Base-by-base conservation (phyloP, 2,113 vertebrate genomes). In the Xerus inauris region DNA sequence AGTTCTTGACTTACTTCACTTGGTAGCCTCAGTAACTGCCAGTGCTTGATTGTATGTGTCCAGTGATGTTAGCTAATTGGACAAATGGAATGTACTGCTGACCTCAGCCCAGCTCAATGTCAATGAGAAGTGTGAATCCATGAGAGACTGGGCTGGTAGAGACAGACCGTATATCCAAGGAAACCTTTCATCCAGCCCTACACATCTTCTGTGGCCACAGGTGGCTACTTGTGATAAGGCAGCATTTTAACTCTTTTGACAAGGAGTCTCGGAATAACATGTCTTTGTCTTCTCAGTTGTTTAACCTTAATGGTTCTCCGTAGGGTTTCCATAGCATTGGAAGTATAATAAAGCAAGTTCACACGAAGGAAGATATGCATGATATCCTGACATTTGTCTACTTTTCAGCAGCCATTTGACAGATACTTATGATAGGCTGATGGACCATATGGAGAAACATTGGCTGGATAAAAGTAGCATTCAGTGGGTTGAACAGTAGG, bases 361-460 rank as follows among this genome's bases (percentile, higher is more conserved):
- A 57, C 16, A n/a, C 35, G 72, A 73, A 96, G 54, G 62, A 75
- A 96, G 84, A 69, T 71, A 28, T 93, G 87, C 88, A 83, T 72
- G 91, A 35, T 54, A 3, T 76, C 40, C 73, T 95, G 59, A 89
- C 54, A 87, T 89, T 82, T 75, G 67, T 85, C 86, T 87, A 49
- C 24, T 69, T 76, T 76, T 97, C 62, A 94, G 51, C 59, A 85
- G 72, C 35, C 51, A 81, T 91, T 88, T 89, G 51, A 88, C 40
- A 89, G 62, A 82, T 69, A 67, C 24, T 67, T 30, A 49, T 9
- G 83, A 82, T 57, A 75, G 35, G 17, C 76, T n/a, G 38, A 51
- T 71, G 45, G 38, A 49, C 16, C 87, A 89, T 67, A 64, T 86
- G 47, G 80, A 64, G 82, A 87, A 92, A 75, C 9, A 8, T 24